phyloP scores from a whole-genome alignment of 2,888 invertebrate genomes.

The Seira sanloemensis region DNA sequence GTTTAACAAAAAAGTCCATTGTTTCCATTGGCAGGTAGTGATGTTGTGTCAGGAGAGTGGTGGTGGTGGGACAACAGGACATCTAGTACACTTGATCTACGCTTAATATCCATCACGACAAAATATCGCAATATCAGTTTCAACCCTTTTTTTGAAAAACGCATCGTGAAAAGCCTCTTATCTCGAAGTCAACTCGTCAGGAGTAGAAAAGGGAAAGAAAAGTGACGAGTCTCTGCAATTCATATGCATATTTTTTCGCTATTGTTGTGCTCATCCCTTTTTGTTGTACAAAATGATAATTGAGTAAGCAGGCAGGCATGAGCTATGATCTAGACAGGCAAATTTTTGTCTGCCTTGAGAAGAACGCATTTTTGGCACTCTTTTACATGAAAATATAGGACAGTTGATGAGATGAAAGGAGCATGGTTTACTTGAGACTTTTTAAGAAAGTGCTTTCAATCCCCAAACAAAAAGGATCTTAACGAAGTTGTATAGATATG shows the following conservation, averaged over 20 bases:
- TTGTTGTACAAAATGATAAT: slow-evolving; percentile 16
- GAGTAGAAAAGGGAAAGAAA: slow-evolving; percentile 17
- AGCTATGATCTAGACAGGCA: not conserved
- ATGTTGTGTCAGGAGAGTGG: slow-evolving; percentile 3
- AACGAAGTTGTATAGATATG: slow-evolving; percentile 1
- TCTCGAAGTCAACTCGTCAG: slow-evolving; percentile 10
- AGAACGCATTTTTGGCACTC: slow-evolving; percentile 6
- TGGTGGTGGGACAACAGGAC: slow-evolving; percentile 13
- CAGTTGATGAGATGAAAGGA: slow-evolving; percentile 19
- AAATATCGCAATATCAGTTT: not conserved
- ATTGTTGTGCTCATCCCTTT: slow-evolving; percentile 12
- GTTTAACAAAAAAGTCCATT: slow-evolving; percentile 26
- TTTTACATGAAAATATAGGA: slow-evolving; percentile 17
- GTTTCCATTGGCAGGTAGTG: slow-evolving; percentile 33
- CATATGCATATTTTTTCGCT: slow-evolving; percentile 6
- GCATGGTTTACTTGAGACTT: slow-evolving; percentile 5
- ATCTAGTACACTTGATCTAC: not conserved
- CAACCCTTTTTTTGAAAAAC: slow-evolving; percentile 8
- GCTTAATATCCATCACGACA: slow-evolving; percentile 16
- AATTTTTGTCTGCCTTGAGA: not conserved
- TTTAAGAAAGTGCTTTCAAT: slow-evolving; percentile 3
- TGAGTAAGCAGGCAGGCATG: slow-evolving; percentile 12
- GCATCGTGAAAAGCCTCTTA: not conserved
- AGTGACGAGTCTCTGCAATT: not conserved
- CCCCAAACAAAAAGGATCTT: not conserved